Evolutionary conservation across 2,888 invertebrate genomes (phyloP).

Genomic region (Oscheius sp.): DNA sequence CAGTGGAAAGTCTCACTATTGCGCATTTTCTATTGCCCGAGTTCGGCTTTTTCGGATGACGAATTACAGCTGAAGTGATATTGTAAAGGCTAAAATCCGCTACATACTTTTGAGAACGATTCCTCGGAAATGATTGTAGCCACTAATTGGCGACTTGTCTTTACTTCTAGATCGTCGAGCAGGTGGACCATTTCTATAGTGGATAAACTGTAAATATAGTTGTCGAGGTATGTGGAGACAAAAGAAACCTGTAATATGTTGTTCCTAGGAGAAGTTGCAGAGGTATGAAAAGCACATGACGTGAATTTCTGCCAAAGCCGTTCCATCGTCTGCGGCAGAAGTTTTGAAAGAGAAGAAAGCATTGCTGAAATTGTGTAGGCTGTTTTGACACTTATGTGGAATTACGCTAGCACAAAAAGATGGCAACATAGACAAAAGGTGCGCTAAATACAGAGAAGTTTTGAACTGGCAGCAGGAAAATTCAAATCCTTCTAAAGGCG

Average conservation of each 20-base stretch:
- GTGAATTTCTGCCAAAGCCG: background rate
- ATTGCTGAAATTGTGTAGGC: too few relatives aligned
- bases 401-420: background rate
- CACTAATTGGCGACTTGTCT: constrained; percentile 67
- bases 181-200: constrained; percentile 63
- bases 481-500: too few relatives aligned
- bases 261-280: background rate
- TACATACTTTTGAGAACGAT: constrained; percentile 70
- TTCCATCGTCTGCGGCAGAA: background rate
- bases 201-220: constrained; percentile 57
- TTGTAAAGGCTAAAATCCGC: background rate
- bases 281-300: background rate
- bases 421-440: background rate
- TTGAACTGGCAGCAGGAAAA: too few relatives aligned
- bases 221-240: background rate
- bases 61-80: constrained; percentile 80
- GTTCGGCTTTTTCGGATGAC: constrained; percentile 98
- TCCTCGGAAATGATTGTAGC: constrained; percentile 66
- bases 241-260: background rate
- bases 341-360: background rate
- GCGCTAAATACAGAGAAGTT: background rate
- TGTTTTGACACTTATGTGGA: too few relatives aligned
- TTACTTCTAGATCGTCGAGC: constrained; percentile 58
- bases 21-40: constrained; percentile 99
- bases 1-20: constrained; percentile 88